These are phyloP conservation scores for Dendrolimus punctatus DNA, from an alignment of 1,140 invertebrate species.

Conservation along the genomic window DNA sequence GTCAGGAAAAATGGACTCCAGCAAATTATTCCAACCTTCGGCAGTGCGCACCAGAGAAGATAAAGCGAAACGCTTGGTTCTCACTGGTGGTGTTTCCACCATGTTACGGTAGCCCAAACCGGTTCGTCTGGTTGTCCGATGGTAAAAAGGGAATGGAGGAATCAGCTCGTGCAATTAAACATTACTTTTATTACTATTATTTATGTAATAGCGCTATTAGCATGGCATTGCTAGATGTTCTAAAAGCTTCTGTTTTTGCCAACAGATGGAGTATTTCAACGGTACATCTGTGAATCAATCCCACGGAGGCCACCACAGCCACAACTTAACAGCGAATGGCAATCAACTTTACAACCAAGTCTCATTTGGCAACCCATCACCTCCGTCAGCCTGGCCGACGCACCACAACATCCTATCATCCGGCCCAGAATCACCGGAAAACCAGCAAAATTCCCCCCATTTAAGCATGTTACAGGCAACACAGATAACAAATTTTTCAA, in stretches of 20 bases:
- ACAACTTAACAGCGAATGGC: conserved; percentile 52
- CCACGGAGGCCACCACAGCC: conserved; percentile 50
- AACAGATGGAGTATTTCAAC: conserved; percentile 79
- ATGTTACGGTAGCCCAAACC: no score
- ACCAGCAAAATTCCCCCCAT: conserved; percentile 58
- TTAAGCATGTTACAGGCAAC: conserved; percentile 63
- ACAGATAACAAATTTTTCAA: conserved; percentile 60
- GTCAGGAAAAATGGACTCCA: no score
- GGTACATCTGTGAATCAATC: conserved; percentile 61
- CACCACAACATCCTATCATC: conserved; percentile 60
- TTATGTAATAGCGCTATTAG: no score
- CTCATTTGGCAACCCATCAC: conserved; percentile 54
- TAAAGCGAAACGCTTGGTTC: no score
- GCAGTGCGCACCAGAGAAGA: no score
- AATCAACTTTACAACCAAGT: conserved; percentile 67
- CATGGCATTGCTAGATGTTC: no score
- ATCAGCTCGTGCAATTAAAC: no score
- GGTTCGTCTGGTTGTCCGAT: no score
- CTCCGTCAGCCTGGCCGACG: conserved; percentile 50
- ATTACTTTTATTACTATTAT: no score
- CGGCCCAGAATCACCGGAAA: conserved; percentile 56
- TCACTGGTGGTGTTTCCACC: no score
- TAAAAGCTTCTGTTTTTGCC: conserved; percentile 1
- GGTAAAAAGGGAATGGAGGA: no score
- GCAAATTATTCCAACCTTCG: no score